These are phyloP conservation scores for Anniella stebbinsi DNA, from an alignment of 2,797 vertebrate genomes.

Conservation along the genomic window DNA sequence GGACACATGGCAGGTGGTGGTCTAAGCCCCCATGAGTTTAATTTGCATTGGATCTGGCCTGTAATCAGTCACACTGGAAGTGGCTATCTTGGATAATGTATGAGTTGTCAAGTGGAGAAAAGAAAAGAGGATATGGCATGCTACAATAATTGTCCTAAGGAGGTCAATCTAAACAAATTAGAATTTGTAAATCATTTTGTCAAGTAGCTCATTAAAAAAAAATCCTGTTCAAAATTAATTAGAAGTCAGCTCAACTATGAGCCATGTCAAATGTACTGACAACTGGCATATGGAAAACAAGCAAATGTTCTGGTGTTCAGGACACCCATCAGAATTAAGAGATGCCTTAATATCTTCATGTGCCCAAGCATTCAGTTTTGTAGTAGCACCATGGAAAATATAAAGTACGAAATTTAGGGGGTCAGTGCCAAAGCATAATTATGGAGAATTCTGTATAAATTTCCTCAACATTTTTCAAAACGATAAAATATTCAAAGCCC, in stretches of 20 bases:
- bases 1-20: too few species aligned
- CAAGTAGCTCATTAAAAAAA: neutral
- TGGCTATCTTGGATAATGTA: neutral
- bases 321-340: neutral
- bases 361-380: neutral
- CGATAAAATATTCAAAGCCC: neutral
- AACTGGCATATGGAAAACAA: slow-evolving; percentile 1
- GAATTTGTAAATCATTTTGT: slow-evolving; percentile 25
- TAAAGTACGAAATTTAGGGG: neutral
- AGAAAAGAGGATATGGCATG: neutral
- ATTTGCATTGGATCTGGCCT: neutral
- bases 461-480: neutral
- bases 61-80: neutral
- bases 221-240: slow-evolving; percentile 30
- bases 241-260: slow-evolving; percentile 2
- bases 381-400: neutral
- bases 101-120: neutral
- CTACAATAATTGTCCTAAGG: neutral
- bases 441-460: neutral
- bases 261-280: slow-evolving; percentile 1
- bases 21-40: neutral
- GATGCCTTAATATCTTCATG: neutral
- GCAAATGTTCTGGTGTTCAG: neutral
- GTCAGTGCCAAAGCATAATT: neutral
- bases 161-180: slow-evolving; percentile 18